These are phyloP conservation scores for Kryphioiulus occultus DNA, from an alignment of 2,888 invertebrate species.

Conservation along the genomic window DNA sequence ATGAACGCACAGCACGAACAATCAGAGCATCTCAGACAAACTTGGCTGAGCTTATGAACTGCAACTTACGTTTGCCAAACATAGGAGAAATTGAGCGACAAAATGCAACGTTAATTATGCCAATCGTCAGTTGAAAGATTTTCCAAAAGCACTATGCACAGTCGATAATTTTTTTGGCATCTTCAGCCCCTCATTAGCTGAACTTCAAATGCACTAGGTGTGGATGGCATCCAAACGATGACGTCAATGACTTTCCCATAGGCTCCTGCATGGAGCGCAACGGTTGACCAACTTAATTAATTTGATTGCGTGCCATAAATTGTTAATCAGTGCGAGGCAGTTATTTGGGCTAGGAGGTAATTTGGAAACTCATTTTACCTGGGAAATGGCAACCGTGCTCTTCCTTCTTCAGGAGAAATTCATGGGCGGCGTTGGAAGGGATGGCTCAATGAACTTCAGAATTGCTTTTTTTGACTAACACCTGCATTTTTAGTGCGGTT, in stretches of 20 bases:
- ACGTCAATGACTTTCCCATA: neutral
- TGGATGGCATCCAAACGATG: neutral
- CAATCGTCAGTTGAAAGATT: neutral
- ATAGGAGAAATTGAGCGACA: neutral
- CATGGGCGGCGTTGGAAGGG: neutral
- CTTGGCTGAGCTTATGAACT: neutral
- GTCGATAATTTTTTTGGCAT: neutral
- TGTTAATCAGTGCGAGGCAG: constrained; percentile 13
- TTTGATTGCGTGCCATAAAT: neutral
- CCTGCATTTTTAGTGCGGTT: neutral
- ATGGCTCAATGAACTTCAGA: neutral
- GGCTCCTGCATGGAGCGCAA: neutral
- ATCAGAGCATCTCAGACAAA: neutral
- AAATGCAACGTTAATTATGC: neutral
- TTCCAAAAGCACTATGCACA: neutral
- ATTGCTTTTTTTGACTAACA: neutral
- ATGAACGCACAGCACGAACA: neutral
- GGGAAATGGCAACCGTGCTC: neutral
- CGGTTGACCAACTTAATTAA: constrained; percentile 20
- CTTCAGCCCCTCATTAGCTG: neutral
- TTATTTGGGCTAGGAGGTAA: constrained; percentile 21
- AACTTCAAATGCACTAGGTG: neutral
- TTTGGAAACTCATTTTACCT: neutral
- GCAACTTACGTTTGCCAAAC: neutral
- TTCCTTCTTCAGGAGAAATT: neutral